Base-by-base conservation (phyloP, 2,113 vertebrate genomes). In the Tetrax tetrax region DNA sequence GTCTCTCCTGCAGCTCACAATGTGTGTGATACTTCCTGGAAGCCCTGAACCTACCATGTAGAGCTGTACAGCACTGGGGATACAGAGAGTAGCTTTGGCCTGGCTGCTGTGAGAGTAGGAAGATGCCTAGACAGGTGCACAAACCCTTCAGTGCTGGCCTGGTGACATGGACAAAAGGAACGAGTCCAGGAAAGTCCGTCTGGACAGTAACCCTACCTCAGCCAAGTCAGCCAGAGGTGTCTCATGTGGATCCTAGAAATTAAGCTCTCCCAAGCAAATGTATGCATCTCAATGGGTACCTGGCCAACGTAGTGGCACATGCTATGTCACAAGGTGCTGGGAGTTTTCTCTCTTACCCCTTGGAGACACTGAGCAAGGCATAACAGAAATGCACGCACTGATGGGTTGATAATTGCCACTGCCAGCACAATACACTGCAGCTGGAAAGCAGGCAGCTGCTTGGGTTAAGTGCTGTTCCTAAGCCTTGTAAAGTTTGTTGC, bases 401-500 rank as follows among this genome's bases (percentile, higher is more conserved):
- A 3, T 8, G 6, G 29, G 31, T 8, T 81, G 57, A 5, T 27
- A 37, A 24, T 35, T 31, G 47, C 65, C 45, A 3, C 59, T 45
- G 68, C 57, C 61, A 64, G 66, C 35, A 60, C 56, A 48, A 6
- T 2, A 5, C 57, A 4, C 56, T 29, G 83, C 57, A 35, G 83
- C 82, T 86, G 83, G 47, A 57, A 57, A 35, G 79, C 43, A 37
- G 70, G 54, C n/a, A 2, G n/a, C 95, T 90, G 79, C 69, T 72
- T 20, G 80, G 43, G 24, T 22, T 82, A 24, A 93, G 31, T 12
- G 68, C 79, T 89, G 64, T 23, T 82, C 83, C 31, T 11, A 69
- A 93, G 74, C 77, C 90, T 75, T 91, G 51, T 63, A 48, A 89
- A 92, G 65, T 79, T 56, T 38, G 60, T 92, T 89, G 87, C 70